A percentile compares a stretch with the other conserved stretches of the same genome.
Conservation (phyloP, 2,888 invertebrate genomes). For the Amphipoea oculea region DNA sequence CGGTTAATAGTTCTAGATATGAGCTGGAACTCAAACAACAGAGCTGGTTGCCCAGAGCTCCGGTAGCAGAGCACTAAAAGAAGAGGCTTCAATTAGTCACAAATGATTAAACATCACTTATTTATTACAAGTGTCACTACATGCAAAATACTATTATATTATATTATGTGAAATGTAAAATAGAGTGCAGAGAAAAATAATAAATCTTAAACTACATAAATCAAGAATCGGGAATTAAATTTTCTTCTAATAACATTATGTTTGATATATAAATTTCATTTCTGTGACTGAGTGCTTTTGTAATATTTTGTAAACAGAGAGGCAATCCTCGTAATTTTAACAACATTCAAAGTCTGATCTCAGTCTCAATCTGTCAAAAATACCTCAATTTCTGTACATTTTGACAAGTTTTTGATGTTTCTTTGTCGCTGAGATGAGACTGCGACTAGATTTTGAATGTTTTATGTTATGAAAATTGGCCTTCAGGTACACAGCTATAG, state of each 20-base stretch:
- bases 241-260: background rate
- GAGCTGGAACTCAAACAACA: slow-evolving; percentile 7
- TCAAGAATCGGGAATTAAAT: background rate
- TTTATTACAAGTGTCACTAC: slow-evolving; percentile 14
- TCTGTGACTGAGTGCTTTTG: slow-evolving; percentile 34
- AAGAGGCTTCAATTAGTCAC: slow-evolving; percentile 38
- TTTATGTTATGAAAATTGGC: no score
- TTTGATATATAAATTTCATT: slow-evolving; percentile 15
- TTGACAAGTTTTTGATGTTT: no score
- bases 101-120: background rate
- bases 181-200: background rate
- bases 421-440: no score
- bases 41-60: slow-evolving; percentile 21
- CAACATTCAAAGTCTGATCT: no score
- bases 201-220: background rate
- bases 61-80: slow-evolving; percentile 29
- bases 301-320: slow-evolving; percentile 7
- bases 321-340: no score
- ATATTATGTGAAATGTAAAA: background rate
- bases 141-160: slow-evolving; percentile 1
- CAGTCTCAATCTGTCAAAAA: no score
- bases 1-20: slow-evolving; percentile 21
- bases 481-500: slow-evolving; percentile 4
- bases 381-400: no score
- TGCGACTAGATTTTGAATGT: no score